Evolutionary conservation across 1,140 invertebrate genomes (phyloP).

Genomic region (Epicauta chinensis): DNA sequence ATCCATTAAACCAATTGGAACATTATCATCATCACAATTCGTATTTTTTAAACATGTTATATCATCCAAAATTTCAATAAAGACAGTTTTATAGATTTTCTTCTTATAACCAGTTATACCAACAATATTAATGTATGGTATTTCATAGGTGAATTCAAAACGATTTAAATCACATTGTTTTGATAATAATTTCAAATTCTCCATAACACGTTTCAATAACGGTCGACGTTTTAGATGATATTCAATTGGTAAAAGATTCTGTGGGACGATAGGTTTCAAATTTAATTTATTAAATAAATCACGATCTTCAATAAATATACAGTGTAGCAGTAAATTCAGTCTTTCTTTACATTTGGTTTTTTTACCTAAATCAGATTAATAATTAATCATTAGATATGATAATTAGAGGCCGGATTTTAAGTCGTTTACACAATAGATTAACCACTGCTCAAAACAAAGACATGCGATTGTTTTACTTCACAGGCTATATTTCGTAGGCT

Average conservation of each 20-base stretch:
- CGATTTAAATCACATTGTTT: slow-evolving; percentile 13
- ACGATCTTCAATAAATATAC: slow-evolving; percentile 36
- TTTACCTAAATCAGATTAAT: background rate
- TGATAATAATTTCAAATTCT: slow-evolving; percentile 24
- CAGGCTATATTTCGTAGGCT: too few relatives aligned
- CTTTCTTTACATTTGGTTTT: slow-evolving; percentile 19
- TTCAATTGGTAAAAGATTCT: background rate
- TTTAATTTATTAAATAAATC: slow-evolving; percentile 28
- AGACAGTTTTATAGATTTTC: slow-evolving; percentile 32
- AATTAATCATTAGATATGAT: too few relatives aligned
- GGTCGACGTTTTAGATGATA: slow-evolving; percentile 32
- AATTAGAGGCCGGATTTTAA: too few relatives aligned
- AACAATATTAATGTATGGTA: slow-evolving; percentile 37
- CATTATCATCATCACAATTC: slow-evolving; percentile 9
- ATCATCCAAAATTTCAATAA: slow-evolving; percentile 40
- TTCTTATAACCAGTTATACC: slow-evolving; percentile 38
- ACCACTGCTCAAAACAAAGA: too few relatives aligned
- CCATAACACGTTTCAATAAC: slow-evolving; percentile 23
- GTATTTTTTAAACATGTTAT: slow-evolving; percentile 34
- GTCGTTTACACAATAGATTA: too few relatives aligned
- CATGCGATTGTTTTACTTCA: too few relatives aligned
- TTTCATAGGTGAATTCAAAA: slow-evolving; percentile 31
- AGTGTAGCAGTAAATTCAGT: slow-evolving; percentile 34
- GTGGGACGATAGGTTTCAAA: slow-evolving; percentile 10
- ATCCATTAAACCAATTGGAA: slow-evolving; percentile 35